Base-by-base conservation (phyloP, 2,888 invertebrate genomes). In the Mycalesis mineus region DNA sequence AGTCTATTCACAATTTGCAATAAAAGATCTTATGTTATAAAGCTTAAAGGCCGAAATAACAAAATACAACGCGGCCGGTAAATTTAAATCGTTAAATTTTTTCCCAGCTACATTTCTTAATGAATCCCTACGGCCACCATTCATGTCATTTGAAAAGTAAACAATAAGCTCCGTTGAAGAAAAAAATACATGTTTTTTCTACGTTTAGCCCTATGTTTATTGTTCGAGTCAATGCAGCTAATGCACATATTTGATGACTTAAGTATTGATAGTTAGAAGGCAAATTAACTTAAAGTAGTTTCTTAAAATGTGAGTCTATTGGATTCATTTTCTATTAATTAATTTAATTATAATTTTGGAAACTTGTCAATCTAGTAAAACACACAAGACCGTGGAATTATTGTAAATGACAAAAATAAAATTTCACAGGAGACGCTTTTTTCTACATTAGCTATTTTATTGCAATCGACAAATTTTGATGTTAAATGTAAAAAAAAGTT, bases 131-230 rank as follows among this genome's bases (percentile, higher is more conserved):
- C 66, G 75, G 75, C 77, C 77, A 71, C 81, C 84, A 85, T 86
- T 87, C 85, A 87, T 83, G 87, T 82, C 82, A 84, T 80, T 80
- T 74, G 75, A 77, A 84, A 80, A 80, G 78, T 84, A 87, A 87
- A 87, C 84, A 87, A 77, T 74, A 78, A 82, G 81, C 81, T 80
- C 79, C 78, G 79, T 82, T 79, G 81, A 78, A 73, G 50, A 57
- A 41, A 28, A 28, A 50, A 53, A 47, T 48, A 45, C 39, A 33
- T 49, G 57, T 61, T 58, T 57, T 53, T 15, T 41, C 13, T 37
- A 51, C 17, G 36, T 14, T 22, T n/a, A 37, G 17, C 28, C 17
- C 13, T 37, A 36, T 49, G 49, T 49, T 49, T 49, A 49, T 49
- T 49, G 49, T 49, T 67, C 68, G 33, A 37, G 42, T 47, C 29